Base-by-base conservation (phyloP, 2,113 vertebrate species). In the Muntiacus reevesi region DNA sequence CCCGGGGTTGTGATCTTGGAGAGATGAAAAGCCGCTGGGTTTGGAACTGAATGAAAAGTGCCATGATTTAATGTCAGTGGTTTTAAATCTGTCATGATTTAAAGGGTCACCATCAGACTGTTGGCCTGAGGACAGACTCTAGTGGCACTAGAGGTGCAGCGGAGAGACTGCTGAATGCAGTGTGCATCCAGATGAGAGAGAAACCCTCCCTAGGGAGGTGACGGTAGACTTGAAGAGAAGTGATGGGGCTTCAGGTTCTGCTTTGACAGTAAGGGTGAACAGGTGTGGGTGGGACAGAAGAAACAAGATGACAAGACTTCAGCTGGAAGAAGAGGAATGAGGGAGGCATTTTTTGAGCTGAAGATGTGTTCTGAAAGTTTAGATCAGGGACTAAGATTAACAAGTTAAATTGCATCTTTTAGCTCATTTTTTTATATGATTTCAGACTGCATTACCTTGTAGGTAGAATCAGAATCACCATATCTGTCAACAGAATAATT, bases 81-180 rank as follows among this genome's bases (percentile, higher is more conserved):
- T 81, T 50, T 50, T 50, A 50, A 81, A 33, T 50, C 78, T 33
- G 78, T 50, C 45, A 2, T 50, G 2, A 12, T 71, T 74, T 47
- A 5, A 33, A 87, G 50, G 47, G 50, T 33, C 3, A 13, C 7
- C 47, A 0, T 28, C 47, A 50, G 25, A 71, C 54, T 95, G 30
- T 36, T 62, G 55, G 45, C 8, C 27, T 52, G 14, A 60, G 54
- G 60, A 27, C 3, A 81, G 81, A 45, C 85, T 27, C 1, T 3
- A 30, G 21, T 19, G 17, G 47, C 30, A 12, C 43, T 10, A 8
- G 67, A 82, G 67, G 15, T 59, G 10, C 7, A 21, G 43, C 74
- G 25, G 43, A 50, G 45, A 50, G 55, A 30, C 47, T 13, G 36
- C 10, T 15, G 9, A 36, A 0, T 0, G 0, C 33, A 7, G 21